Evolutionary conservation across 2,797 vertebrate genomes (phyloP).

Genomic region (Fringilla coelebs): DNA sequence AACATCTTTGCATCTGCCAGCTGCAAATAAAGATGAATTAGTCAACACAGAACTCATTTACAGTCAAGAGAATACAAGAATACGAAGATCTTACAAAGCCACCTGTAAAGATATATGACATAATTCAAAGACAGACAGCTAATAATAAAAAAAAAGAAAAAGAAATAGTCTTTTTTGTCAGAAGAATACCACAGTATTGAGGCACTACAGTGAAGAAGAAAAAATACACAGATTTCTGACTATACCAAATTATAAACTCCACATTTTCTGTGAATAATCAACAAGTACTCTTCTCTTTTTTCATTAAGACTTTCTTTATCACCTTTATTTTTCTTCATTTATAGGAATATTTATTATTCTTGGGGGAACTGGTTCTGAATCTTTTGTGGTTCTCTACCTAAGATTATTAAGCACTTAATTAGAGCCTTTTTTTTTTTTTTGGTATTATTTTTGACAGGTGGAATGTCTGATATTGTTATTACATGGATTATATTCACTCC

Average conservation of each 20-base stretch:
- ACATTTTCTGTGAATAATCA: neutral
- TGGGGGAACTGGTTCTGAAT: neutral
- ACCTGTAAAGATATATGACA: neutral
- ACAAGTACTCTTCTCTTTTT: neutral
- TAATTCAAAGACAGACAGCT: neutral
- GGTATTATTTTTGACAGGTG: neutral
- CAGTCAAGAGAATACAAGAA: neutral
- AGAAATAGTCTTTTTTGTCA: neutral
- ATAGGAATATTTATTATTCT: neutral
- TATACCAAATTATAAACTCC: neutral
- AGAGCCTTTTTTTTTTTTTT: neutral
- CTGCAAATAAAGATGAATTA: conserved; percentile 37
- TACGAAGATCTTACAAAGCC: neutral
- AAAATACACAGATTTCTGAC: neutral
- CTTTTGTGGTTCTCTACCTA: neutral
- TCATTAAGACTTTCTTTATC: neutral
- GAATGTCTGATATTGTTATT: neutral
- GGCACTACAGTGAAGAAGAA: neutral
- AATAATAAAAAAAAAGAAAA: neutral
- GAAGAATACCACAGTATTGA: neutral
- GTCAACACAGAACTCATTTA: neutral
- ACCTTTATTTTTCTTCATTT: neutral
- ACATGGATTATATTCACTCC: neutral
- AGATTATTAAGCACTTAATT: neutral
- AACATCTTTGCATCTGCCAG: conserved; percentile 8